Evolutionary conservation across 23 tunicate genomes (phyloP).

Genomic region (Trididemnum clinides): DNA sequence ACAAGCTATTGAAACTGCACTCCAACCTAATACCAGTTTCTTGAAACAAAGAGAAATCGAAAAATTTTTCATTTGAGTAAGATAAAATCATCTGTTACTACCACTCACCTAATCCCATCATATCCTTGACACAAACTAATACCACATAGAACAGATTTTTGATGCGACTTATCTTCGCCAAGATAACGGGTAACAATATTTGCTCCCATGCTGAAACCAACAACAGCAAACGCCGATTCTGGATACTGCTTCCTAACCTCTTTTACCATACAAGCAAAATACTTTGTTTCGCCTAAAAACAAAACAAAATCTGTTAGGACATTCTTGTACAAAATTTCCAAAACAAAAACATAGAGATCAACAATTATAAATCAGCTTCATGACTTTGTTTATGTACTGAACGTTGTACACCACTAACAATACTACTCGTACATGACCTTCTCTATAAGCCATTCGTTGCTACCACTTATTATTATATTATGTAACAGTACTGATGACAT

Average conservation of each 20-base stretch:
- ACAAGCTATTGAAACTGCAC: too few relatives aligned
- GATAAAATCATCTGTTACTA: too few relatives aligned
- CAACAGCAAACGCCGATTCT: slow-evolving; percentile 31
- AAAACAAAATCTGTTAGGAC: background rate
- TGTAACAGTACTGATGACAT: too few relatives aligned
- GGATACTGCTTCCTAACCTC: slow-evolving; percentile 22
- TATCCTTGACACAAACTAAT: slow-evolving; percentile 89
- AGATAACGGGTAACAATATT: slow-evolving; percentile 70
- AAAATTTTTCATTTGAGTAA: background rate
- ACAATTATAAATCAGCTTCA: too few relatives aligned
- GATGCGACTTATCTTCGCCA: slow-evolving; percentile 53
- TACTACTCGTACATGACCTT: too few relatives aligned
- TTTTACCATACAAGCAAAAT: slow-evolving; percentile 68
- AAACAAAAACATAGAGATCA: too few relatives aligned
- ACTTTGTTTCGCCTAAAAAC: slow-evolving; percentile 78
- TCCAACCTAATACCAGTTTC: background rate
- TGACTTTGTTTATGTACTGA: too few relatives aligned
- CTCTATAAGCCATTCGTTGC: too few relatives aligned
- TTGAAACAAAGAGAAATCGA: background rate
- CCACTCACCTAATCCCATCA: slow-evolving; percentile 76
- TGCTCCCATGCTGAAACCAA: slow-evolving; percentile 92
- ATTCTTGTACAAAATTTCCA: too few relatives aligned
- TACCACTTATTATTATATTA: too few relatives aligned
- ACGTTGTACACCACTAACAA: too few relatives aligned
- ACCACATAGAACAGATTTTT: slow-evolving; percentile 53